A percentile compares a stretch with the other conserved stretches of the same genome.
phyloP scores from a whole-genome alignment of 1,140 invertebrate species.

The Oreohelix idahoensis region DNA sequence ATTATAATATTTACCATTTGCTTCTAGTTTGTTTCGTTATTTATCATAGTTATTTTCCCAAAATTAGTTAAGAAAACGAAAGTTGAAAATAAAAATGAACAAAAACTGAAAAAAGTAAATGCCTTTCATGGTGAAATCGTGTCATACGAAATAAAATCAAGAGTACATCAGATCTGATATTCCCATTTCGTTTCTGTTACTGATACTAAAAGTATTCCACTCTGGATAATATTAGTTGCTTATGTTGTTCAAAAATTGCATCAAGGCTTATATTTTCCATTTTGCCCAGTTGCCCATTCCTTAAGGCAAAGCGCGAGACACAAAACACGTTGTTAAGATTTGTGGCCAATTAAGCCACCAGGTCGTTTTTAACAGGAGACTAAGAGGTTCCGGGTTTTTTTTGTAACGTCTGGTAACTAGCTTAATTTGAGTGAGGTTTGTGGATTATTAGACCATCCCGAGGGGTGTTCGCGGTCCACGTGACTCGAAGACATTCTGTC shows the following conservation, averaged over 20 bases:
- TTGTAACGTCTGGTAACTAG: slow-evolving; percentile 1
- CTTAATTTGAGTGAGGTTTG: neutral
- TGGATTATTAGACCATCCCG: neutral
- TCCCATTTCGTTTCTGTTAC: too few relatives aligned
- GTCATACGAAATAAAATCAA: too few relatives aligned
- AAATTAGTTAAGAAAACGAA: too few relatives aligned
- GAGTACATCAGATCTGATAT: too few relatives aligned
- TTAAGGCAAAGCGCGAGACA: neutral
- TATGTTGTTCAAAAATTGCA: neutral
- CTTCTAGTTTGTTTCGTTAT: too few relatives aligned
- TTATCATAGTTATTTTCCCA: too few relatives aligned
- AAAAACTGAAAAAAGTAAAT: too few relatives aligned
- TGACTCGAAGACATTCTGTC: neutral
- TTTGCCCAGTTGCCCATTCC: neutral
- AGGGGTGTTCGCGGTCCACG: neutral
- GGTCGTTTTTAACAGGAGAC: neutral
- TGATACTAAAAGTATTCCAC: too few relatives aligned
- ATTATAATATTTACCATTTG: too few relatives aligned
- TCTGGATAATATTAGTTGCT: too few relatives aligned
- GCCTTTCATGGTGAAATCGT: too few relatives aligned
- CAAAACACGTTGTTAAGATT: neutral
- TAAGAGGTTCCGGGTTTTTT: neutral
- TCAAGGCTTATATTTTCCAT: neutral
- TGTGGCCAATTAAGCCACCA: neutral
- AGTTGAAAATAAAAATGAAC: too few relatives aligned